These are phyloP conservation scores for Zaprionus vittiger DNA, from an alignment of 1,140 invertebrate species.

Conservation along the genomic window DNA sequence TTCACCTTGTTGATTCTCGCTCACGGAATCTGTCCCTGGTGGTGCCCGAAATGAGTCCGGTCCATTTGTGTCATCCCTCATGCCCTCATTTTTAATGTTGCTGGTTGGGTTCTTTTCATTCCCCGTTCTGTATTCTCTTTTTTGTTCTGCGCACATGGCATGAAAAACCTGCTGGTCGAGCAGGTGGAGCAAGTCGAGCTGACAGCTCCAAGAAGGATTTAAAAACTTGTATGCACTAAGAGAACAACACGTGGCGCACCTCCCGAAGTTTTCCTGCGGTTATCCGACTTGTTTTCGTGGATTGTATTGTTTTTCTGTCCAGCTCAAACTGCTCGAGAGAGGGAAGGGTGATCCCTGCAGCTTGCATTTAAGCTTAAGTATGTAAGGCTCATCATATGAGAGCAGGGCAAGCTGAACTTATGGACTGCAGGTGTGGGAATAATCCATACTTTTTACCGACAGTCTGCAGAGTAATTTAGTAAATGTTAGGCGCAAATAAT, in stretches of 20 bases:
- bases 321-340: neutral
- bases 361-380: conserved; percentile 16
- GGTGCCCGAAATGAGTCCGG: conserved; percentile 2
- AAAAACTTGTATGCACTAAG: conserved; percentile 22
- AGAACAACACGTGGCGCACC: conserved; percentile 27
- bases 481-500: neutral
- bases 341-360: neutral
- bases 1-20: neutral
- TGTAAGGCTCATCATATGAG: conserved; percentile 4
- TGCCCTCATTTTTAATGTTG: neutral
- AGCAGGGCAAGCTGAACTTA: neutral
- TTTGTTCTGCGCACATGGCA: neutral
- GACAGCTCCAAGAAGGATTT: conserved; percentile 33
- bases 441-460: neutral
- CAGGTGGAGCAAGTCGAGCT: neutral
- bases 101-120: neutral
- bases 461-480: neutral
- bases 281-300: conserved; percentile 19
- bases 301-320: conserved; percentile 18
- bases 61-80: conserved; percentile 13
- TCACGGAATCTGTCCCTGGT: neutral
- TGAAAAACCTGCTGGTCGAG: conserved; percentile 18
- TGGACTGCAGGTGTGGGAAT: neutral
- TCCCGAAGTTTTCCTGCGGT: neutral
- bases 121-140: neutral